These are phyloP conservation scores for Myopa tessellatipennis DNA, from an alignment of 2,888 invertebrate species.

Conservation along the genomic window DNA sequence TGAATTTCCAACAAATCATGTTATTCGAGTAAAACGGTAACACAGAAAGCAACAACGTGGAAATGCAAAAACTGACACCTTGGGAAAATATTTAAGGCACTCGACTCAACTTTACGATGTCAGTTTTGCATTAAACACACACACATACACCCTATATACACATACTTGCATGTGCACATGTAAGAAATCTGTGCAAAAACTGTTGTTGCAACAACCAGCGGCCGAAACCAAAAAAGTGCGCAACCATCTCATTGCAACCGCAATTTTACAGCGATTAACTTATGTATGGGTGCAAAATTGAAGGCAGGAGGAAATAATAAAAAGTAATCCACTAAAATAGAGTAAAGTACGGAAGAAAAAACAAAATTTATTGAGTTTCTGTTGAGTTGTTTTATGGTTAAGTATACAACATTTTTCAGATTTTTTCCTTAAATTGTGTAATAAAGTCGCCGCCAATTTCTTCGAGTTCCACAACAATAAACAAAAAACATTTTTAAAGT, in stretches of 20 bases:
- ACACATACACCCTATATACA: no score
- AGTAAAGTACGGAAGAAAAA: neutral
- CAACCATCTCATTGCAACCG: constrained; percentile 13
- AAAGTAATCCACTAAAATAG: constrained; percentile 9
- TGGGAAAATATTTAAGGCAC: constrained; percentile 27
- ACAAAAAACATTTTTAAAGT: neutral
- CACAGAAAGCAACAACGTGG: neutral
- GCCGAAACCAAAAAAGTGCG: constrained; percentile 30
- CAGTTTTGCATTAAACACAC: no score
- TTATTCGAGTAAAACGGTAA: neutral
- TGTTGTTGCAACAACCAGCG: constrained; percentile 11
- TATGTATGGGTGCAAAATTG: constrained; percentile 15
- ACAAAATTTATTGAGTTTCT: neutral
- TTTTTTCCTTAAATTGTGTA: constrained; percentile 5
- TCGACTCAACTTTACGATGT: neutral
- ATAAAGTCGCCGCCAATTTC: constrained; percentile 3
- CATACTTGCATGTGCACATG: neutral
- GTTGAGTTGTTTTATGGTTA: neutral
- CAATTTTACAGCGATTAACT: constrained; percentile 30
- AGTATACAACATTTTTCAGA: neutral
- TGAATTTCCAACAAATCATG: neutral
- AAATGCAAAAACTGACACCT: constrained; percentile 27
- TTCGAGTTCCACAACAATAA: neutral
- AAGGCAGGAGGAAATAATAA: constrained; percentile 14
- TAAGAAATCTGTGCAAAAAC: neutral